Conservation (phyloP, 2,888 invertebrate species). For the Brachyopa scutellaris region DNA sequence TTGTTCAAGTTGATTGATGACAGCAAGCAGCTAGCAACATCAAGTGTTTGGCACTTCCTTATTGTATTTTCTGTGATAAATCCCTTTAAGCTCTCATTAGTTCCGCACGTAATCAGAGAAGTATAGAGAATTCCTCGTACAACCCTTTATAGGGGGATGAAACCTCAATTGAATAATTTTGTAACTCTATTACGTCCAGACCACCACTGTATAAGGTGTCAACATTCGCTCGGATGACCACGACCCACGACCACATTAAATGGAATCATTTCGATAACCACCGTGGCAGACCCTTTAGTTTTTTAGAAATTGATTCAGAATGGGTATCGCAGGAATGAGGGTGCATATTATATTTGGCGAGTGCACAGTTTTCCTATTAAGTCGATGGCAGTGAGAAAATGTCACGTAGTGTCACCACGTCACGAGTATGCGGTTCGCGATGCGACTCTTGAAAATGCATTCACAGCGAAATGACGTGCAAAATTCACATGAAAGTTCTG, state of each 20-base stretch:
- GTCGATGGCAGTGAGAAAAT: slow-evolving; percentile 42
- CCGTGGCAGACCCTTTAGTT: slow-evolving; percentile 19
- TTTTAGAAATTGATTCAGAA: slow-evolving; percentile 49
- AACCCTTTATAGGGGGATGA: background rate
- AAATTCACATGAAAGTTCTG: slow-evolving; percentile 21
- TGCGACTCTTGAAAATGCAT: slow-evolving; percentile 61
- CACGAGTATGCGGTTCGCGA: background rate
- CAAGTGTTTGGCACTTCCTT: slow-evolving; percentile 29
- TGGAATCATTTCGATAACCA: slow-evolving; percentile 58
- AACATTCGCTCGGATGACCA: slow-evolving; percentile 48
- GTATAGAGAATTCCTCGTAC: background rate
- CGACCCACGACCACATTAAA: too few relatives aligned
- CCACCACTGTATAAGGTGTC: slow-evolving; percentile 33
- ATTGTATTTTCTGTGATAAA: background rate
- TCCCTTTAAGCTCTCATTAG: slow-evolving; percentile 29
- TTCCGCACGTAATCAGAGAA: background rate
- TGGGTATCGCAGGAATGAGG: slow-evolving; percentile 20
- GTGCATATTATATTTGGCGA: slow-evolving; percentile 44
- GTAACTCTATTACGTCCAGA: slow-evolving; percentile 46
- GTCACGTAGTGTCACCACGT: slow-evolving; percentile 48
- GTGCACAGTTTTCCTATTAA: slow-evolving; percentile 27
- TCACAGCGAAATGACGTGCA: slow-evolving; percentile 54
- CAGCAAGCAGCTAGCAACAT: slow-evolving; percentile 33
- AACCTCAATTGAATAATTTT: slow-evolving; percentile 48
- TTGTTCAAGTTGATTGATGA: slow-evolving; percentile 49